Base-by-base conservation (phyloP, 2,797 vertebrate species). In the Melanotaenia parkinsoni region DNA sequence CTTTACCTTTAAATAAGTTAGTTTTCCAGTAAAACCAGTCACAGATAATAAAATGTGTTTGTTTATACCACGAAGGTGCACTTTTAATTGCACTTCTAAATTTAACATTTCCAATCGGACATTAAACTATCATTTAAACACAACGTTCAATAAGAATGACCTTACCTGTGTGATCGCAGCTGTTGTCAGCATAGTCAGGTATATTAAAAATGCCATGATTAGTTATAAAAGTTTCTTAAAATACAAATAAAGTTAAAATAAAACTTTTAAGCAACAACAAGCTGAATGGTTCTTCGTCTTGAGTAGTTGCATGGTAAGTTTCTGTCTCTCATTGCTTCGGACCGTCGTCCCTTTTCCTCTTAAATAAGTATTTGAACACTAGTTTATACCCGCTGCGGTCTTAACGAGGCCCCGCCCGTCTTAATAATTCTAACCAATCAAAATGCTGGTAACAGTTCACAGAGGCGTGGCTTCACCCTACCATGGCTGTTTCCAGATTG, bases 81-180 rank as follows among this genome's bases (percentile, higher is more conserved):
- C 5, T 10, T 37, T 37, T 37, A 7, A 9, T 3, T 37, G 10
- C 35, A 37, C 8, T 37, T 37, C 35, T 37, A 37, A 37, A 11
- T 37, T 37, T 10, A 37, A 11, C 35, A 37, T 7, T 11, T 37
- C 2, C 8, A 37, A 47, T 37, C 2, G 56, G 8, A 54, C 26
- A 58, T 74, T 16, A 35, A 57, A 47, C 8, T 24, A 50, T 9
- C 8, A 7, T 37, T 37, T 37, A 62, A 11, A 43, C 40, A 2
- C 14, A 3, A 18, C 40, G 18, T 43, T 43, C 14, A 4, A 5
- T 43, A 18, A 43, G 40, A 43, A 16, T 4, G 28, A 22, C 68
- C 83, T 91, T 89, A 94, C 93, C 92, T 91, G 86, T 40, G 83
- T 38, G 80, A 86, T 80, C 83, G 86, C 68, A 10, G 83, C 87